phyloP scores from a whole-genome alignment of 92 coral and sea anemone genomes.

The Palythoa grandiflora region DNA sequence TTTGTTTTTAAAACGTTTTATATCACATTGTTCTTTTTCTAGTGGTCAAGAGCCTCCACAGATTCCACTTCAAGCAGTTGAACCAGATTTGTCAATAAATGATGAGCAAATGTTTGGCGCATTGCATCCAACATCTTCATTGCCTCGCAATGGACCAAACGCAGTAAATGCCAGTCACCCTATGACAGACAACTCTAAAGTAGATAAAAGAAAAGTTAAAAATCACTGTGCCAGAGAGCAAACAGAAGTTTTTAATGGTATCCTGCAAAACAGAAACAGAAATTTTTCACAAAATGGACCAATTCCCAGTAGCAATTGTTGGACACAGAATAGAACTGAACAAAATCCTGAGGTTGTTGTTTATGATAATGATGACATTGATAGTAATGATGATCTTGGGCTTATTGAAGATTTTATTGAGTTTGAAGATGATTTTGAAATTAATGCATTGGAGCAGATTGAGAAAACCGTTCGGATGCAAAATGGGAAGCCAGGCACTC shows the following conservation, averaged over 20 bases:
- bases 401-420: constrained; percentile 62
- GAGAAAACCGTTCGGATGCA: constrained; percentile 45
- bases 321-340: background rate
- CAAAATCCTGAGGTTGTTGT: constrained; percentile 34
- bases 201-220: background rate
- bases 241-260: background rate
- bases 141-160: background rate
- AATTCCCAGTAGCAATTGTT: background rate
- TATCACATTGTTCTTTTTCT: no score
- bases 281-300: background rate
- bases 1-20: no score
- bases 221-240: background rate
- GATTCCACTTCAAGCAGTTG: no score
- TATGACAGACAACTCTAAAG: background rate
- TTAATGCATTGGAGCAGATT: constrained; percentile 76
- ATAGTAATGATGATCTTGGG: constrained; percentile 31
- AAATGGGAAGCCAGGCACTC: constrained; percentile 18
- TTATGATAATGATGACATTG: constrained; percentile 38
- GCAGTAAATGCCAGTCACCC: background rate
- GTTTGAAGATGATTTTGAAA: constrained; percentile 71
- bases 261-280: background rate
- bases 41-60: no score
- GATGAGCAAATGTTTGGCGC: no score
- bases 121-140: no score
- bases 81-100: no score